Base-by-base conservation (phyloP, 2,888 invertebrate genomes). In the Girardia tigrina region DNA sequence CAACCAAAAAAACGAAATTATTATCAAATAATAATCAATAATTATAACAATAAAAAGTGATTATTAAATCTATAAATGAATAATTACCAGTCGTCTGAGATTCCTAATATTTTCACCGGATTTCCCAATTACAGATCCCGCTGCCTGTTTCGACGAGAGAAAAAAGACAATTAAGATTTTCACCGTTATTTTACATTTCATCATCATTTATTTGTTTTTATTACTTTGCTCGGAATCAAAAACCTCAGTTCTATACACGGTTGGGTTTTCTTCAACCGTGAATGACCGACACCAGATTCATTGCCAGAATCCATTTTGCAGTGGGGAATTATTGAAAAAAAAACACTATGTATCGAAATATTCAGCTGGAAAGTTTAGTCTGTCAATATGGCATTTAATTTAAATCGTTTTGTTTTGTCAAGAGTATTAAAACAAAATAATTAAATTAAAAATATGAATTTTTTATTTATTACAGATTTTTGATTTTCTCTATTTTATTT, bases 61-160 rank as follows among this genome's bases (percentile, higher is more conserved):
- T n/a, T n/a, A n/a, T n/a, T n/a, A n/a, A n/a, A n/a, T n/a, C n/a
- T n/a, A n/a, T n/a, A n/a, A n/a, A n/a, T n/a, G n/a, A n/a, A n/a
- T n/a, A n/a, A n/a, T n/a, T 56, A 56, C 56, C 56, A 56, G 4
- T 56, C 56, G n/a, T n/a, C 56, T 56, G 8, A 56, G 56, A 56
- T 56, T 56, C n/a, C 56, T 56, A 56, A 56, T 56, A 56, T 56
- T 56, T 56, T 56, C 56, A 56, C 56, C 56, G 23, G 56, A 56
- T 56, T 56, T 56, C n/a, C 56, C 56, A 20, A 56, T 56, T 20
- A 56, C 56, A 56, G 56, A 56, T 6, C 56, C 56, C 4, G 56
- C 56, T 56, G 56, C 56, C 56, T 56, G 23, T n/a, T n/a, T n/a
- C n/a, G n/a, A n/a, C n/a, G n/a, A n/a, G n/a, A n/a, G n/a, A n/a